Evolutionary conservation across 2,888 invertebrate species (phyloP), one percentile per base, ranked within the genome.

Genomic region (Drosophila nr. fundita): DNA sequence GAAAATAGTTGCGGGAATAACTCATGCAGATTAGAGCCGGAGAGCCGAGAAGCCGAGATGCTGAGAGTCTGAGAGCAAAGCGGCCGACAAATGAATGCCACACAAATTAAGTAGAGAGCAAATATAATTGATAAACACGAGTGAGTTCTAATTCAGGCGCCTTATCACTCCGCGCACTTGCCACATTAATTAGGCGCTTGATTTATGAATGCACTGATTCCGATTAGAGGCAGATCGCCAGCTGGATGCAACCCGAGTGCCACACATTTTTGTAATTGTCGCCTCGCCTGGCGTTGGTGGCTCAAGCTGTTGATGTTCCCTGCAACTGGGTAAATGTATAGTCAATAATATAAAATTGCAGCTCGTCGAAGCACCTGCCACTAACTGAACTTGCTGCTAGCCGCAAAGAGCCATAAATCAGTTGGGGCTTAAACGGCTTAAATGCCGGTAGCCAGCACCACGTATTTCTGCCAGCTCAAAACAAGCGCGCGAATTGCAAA

Each of bases 121-220:
- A 84, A 87, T 84, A 84, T 84, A 87, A 84, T 84, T 84, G 87
- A 84, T 84, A 84, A 84, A 84, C 84, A 80, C 78, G 78, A 63
- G 48, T 77, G 80, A 75, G 76, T 73, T 87, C 86, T 87, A 87
- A 83, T 88, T 88, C 88, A 76, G 74, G 71, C 58, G 54, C 76
- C 72, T 82, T 88, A 88, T 87, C 86, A 70, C 60, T 38, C 30
- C n/a, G 27, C 40, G 52, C 72, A 58, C 70, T 78, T 78, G 80
- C 91, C 90, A 91, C 91, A 90, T 91, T 90, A 90, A 91, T 91
- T 91, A 91, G 91, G 65, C 63, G 73, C 91, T 85, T 90, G 90
- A 90, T 90, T 90, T 90, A 90, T 90, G 84, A 83, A 78, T 65
- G 78, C 76, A 68, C 68, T 67, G 88, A 89, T 82, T 59, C 55